Evolutionary conservation across 2,888 invertebrate species (phyloP).

Genomic region (Drosophila vallismaia): DNA sequence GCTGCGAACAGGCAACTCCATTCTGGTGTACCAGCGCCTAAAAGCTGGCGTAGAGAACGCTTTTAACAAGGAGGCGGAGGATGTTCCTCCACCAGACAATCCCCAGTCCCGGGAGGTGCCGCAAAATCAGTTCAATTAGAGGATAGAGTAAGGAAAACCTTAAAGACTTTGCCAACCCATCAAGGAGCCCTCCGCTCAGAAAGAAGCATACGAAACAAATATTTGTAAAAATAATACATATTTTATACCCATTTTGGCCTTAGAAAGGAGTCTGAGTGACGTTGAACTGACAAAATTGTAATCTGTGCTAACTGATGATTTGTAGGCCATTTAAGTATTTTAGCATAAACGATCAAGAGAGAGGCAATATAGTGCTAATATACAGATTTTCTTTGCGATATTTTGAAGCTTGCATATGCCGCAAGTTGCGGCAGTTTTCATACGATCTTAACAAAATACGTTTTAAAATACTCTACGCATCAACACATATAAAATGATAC

Average conservation of each 20-base stretch:
- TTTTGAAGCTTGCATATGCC: too few species aligned
- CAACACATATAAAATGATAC: too few species aligned
- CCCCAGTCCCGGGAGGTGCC: conserved; percentile 16
- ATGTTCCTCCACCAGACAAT: conserved; percentile 32
- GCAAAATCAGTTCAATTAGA: conserved; percentile 60
- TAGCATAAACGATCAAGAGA: conserved; percentile 49
- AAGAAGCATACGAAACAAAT: conserved; percentile 51
- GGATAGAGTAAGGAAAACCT: conserved; percentile 6
- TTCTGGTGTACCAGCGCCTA: conserved; percentile 80
- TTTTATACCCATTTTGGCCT: conserved; percentile 50
- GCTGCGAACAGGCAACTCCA: conserved; percentile 75
- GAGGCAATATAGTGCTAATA: conserved; percentile 51
- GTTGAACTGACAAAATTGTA: conserved; percentile 26
- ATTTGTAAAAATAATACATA: conserved; percentile 30
- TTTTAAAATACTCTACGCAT: too few species aligned
- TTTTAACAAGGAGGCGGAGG: conserved; percentile 66
- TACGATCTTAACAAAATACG: too few species aligned
- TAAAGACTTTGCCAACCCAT: conserved; percentile 29
- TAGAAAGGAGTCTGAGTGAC: conserved; percentile 58
- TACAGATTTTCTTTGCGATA: too few species aligned
- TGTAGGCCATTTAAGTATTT: conserved; percentile 37
- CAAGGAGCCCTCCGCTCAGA: conserved; percentile 60
- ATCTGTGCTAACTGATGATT: conserved; percentile 47
- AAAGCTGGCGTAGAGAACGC: conserved; percentile 78
- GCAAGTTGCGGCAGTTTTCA: too few species aligned